Conservation (phyloP, 2,113 vertebrate species). For the Australoheros scitulus region DNA sequence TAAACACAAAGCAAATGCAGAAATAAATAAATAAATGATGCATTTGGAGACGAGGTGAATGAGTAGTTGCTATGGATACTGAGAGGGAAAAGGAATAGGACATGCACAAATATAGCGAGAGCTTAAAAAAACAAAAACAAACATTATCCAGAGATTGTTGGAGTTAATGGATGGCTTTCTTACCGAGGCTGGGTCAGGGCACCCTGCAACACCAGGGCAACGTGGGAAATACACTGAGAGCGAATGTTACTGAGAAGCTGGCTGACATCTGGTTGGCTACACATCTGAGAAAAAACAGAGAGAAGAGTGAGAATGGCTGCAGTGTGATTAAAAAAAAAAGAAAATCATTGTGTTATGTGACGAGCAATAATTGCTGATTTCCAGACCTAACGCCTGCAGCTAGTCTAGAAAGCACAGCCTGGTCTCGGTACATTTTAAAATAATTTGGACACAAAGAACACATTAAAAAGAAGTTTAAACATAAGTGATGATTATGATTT, state of each 20-base stretch:
- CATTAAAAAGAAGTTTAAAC: neutral
- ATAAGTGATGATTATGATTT: neutral
- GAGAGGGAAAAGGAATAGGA: slow-evolving; percentile 31
- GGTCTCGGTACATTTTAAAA: slow-evolving; percentile 8
- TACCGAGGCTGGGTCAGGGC: slow-evolving; percentile 94
- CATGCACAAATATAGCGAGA: neutral
- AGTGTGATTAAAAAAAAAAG: neutral
- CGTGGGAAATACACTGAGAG: slow-evolving; percentile 98
- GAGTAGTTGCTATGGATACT: slow-evolving; percentile 66
- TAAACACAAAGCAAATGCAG: neutral
- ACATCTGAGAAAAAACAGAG: slow-evolving; percentile 84
- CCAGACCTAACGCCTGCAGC: slow-evolving; percentile 19
- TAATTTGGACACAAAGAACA: neutral
- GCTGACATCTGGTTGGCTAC: slow-evolving; percentile 95
- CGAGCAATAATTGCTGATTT: neutral
- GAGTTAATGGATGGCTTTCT: slow-evolving; percentile 18
- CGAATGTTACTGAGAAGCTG: slow-evolving; percentile 99
- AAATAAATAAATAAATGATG: slow-evolving; percentile 11
- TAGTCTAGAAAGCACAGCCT: slow-evolving; percentile 11
- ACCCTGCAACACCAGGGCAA: slow-evolving; percentile 94
- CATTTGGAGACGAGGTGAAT: slow-evolving; percentile 26
- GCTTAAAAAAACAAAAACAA: neutral
- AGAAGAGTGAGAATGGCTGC: neutral
- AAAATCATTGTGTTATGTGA: neutral
- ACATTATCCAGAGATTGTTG: neutral